Evolutionary conservation across 2,888 invertebrate species (phyloP).

Genomic region (Acanthococcus lagerstroemiae): DNA sequence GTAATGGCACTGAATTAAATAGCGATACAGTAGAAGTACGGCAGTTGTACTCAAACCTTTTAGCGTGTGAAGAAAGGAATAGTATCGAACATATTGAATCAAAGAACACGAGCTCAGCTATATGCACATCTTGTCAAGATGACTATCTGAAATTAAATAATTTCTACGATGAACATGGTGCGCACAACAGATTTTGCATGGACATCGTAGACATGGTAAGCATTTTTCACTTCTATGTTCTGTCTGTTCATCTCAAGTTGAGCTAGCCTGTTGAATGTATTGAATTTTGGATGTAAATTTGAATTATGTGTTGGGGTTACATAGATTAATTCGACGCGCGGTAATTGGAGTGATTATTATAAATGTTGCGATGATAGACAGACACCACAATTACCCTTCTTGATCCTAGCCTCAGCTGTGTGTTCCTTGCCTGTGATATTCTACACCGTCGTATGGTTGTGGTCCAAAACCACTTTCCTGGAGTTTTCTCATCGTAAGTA

Average conservation of each 20-base stretch:
- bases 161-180: slow-evolving; percentile 50
- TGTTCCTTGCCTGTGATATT: slow-evolving; percentile 49
- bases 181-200: slow-evolving; percentile 54
- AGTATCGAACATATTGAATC: not conserved
- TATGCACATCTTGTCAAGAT: slow-evolving; percentile 34
- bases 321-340: slow-evolving; percentile 57
- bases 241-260: not conserved
- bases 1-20: slow-evolving; percentile 41
- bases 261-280: not conserved
- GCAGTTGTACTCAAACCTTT: not conserved
- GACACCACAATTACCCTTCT: slow-evolving; percentile 49
- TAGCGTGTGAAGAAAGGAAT: not conserved
- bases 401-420: slow-evolving; percentile 47
- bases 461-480: slow-evolving; percentile 9
- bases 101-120: not conserved
- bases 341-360: slow-evolving; percentile 50
- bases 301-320: slow-evolving; percentile 37
- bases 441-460: slow-evolving; percentile 43
- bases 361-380: slow-evolving; percentile 50
- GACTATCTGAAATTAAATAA: slow-evolving; percentile 48
- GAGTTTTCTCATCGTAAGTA: slow-evolving; percentile 29
- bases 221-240: slow-evolving; percentile 33
- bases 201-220: slow-evolving; percentile 57
- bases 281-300: not conserved
- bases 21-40: slow-evolving; percentile 43